Conservation (phyloP, 2,888 invertebrate species). For the Cyclophora albipunctata region DNA sequence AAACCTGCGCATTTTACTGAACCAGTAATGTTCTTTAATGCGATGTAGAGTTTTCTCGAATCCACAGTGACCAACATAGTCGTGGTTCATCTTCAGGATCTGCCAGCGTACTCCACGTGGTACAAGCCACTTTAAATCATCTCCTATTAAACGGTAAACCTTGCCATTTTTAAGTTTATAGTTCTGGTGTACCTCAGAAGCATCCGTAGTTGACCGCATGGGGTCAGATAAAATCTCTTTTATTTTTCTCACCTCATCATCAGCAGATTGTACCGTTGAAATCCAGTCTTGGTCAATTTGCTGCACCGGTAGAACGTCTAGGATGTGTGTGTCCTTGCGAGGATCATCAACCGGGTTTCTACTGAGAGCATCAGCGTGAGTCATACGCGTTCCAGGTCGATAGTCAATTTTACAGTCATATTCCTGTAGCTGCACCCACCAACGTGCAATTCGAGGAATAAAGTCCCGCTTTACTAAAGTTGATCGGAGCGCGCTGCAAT, state of each 20-base stretch:
- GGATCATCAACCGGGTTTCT: slow-evolving; percentile 9
- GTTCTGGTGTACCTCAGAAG: too few species aligned
- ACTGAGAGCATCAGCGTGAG: slow-evolving; percentile 28
- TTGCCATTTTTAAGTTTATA: slow-evolving; percentile 16
- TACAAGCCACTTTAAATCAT: background rate
- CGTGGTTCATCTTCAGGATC: background rate
- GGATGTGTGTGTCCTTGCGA: background rate
- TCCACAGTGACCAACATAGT: background rate
- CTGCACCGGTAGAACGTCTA: background rate
- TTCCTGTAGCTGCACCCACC: slow-evolving; percentile 27
- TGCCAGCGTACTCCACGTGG: background rate
- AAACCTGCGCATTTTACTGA: background rate
- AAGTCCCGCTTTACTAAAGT: background rate
- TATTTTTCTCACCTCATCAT: slow-evolving; percentile 18
- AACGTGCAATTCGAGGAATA: slow-evolving; percentile 25
- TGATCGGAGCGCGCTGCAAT: background rate
- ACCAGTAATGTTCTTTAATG: background rate
- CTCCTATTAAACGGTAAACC: slow-evolving; percentile 1
- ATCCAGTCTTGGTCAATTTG: slow-evolving; percentile 9
- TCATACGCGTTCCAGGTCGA: slow-evolving; percentile 20
- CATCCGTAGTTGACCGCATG: too few species aligned
- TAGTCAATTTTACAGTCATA: slow-evolving; percentile 28
- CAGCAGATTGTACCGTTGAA: slow-evolving; percentile 10
- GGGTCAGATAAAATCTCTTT: too few species aligned
- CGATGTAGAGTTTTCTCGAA: background rate